phyloP scores from a whole-genome alignment of 2,797 vertebrate genomes.

The Lacerta agilis region DNA sequence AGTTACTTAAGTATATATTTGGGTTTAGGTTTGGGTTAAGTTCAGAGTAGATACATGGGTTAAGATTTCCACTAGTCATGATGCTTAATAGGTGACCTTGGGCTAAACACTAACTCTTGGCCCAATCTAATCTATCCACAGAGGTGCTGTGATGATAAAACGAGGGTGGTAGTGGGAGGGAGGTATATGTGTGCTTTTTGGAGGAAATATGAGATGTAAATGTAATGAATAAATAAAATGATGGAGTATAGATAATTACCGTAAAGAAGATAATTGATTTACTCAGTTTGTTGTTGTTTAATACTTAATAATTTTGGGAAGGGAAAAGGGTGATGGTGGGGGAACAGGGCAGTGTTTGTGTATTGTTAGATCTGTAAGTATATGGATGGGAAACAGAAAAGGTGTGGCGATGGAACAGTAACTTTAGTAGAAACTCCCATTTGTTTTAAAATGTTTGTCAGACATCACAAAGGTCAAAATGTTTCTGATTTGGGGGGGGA shows the following conservation, averaged over 20 bases:
- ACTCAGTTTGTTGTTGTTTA: not conserved
- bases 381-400: not conserved
- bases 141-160: not conserved
- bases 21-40: no score
- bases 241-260: not conserved
- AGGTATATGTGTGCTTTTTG: no score
- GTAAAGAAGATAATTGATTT: not conserved
- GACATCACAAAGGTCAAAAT: not conserved
- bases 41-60: not conserved
- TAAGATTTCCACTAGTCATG: not conserved
- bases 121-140: not conserved
- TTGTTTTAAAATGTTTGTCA: not conserved
- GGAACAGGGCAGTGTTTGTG: not conserved
- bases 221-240: not conserved
- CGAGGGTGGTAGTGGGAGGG: no score
- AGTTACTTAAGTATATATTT: no score
- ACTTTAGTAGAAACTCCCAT: not conserved
- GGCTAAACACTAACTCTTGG: not conserved
- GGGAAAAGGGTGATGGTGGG: not conserved
- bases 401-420: not conserved
- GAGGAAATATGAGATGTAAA: not conserved
- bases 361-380: not conserved
- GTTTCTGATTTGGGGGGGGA: not conserved
- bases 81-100: not conserved
- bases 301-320: not conserved